Base-by-base conservation (phyloP, 2,888 invertebrate genomes). In the Orchestes rusci region DNA sequence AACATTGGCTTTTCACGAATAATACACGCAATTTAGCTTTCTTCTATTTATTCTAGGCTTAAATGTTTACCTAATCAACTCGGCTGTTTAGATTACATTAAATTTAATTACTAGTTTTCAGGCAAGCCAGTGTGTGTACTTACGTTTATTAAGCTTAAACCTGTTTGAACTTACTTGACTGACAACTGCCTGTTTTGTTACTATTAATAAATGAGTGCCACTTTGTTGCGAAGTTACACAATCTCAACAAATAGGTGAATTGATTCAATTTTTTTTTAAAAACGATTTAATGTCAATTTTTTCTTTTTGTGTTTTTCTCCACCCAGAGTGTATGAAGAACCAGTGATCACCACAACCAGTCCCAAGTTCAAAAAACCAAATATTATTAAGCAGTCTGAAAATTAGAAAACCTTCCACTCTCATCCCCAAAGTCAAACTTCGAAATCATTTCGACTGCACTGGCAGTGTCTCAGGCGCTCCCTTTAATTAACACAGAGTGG, bases 401-500 rank as follows among this genome's bases (percentile, higher is more conserved):
- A n/a, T n/a, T n/a, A n/a, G n/a, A n/a, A n/a, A n/a, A n/a, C n/a
- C n/a, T n/a, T n/a, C n/a, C n/a, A n/a, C n/a, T n/a, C n/a, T n/a
- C n/a, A n/a, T n/a, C n/a, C n/a, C n/a, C n/a, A n/a, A n/a, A n/a
- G n/a, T n/a, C n/a, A n/a, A 17, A 20, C 37, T 27, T 20, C 37
- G 16, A 37, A 39, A 12, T 18, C 19, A 23, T 12, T 36, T 19
- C 30, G 27, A 35, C 40, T 45, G 35, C 39, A 45, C 43, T 43
- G 43, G 17, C 32, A 60, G 60, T 62, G 61, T 65, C 63, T 64
- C 60, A 59, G 64, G 62, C 65, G 64, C 64, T 65, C 65, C 82
- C 82, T 84, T 83, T 84, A 83, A 84, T 84, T 84, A 83, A 83
- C 83, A 82, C 82, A 84, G 83, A 84, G 84, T 83, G 83, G 83